phyloP scores from a whole-genome alignment of 2,888 invertebrate species.

The Nudaria mundana region DNA sequence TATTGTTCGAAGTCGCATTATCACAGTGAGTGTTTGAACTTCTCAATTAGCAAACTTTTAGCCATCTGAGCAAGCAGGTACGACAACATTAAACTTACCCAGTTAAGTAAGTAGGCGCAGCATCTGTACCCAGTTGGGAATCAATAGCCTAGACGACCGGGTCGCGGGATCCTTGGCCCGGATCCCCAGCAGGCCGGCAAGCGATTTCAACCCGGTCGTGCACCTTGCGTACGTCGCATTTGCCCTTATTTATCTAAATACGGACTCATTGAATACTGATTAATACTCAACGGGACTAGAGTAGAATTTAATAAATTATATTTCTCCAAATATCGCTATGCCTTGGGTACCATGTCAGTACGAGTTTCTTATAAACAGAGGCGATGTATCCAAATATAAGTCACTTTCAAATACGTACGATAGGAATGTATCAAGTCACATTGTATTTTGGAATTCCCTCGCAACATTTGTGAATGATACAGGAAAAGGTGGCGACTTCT shows the following conservation, averaged over 20 bases:
- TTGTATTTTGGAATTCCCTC: constrained; percentile 22
- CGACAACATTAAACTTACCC: constrained; percentile 14
- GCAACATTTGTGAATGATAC: constrained; percentile 5
- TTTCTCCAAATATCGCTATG: no score
- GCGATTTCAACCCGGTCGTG: constrained; percentile 19
- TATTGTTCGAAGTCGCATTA: no score
- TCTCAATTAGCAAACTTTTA: constrained; percentile 9
- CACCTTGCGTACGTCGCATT: constrained; percentile 18
- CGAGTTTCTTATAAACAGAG: not conserved
- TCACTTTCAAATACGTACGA: no score
- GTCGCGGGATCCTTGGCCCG: constrained; percentile 65
- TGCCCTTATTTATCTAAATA: constrained; percentile 9
- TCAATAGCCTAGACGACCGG: constrained; percentile 56
- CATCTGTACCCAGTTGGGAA: constrained; percentile 42
- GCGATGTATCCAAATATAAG: no score
- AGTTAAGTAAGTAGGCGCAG: constrained; percentile 28
- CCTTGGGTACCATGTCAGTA: no score
- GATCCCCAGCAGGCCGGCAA: constrained; percentile 22
- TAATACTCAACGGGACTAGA: no score
- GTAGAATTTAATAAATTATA: not conserved
- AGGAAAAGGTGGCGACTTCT: constrained; percentile 22
- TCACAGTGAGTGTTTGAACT: no score
- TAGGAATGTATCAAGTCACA: no score
- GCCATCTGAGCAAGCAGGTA: constrained; percentile 7
- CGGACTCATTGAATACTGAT: constrained; percentile 2